Conservation (phyloP, 1,140 invertebrate genomes). For the Lordiphosa collinella region DNA sequence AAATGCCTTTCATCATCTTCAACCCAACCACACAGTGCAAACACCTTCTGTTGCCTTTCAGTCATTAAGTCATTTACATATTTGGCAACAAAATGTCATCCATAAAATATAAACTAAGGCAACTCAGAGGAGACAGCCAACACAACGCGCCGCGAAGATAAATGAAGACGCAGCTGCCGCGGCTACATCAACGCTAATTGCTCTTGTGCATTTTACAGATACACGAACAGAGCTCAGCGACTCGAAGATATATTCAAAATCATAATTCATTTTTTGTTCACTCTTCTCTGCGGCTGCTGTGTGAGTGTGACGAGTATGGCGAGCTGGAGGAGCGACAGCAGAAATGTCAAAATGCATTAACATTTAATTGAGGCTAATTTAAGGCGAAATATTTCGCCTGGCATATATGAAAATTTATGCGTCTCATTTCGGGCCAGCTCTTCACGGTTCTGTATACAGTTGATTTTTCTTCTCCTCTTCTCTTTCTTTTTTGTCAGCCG, state of each 20-base stretch:
- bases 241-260: slow-evolving; percentile 53
- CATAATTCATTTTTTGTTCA: slow-evolving; percentile 65
- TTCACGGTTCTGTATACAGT: slow-evolving; percentile 19
- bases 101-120: slow-evolving; percentile 53
- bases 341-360: slow-evolving; percentile 80
- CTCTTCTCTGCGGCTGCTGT: slow-evolving; percentile 1
- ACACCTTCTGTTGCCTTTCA: slow-evolving; percentile 37
- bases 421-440: slow-evolving; percentile 49
- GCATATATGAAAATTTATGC: slow-evolving; percentile 76
- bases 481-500: slow-evolving; percentile 32
- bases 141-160: slow-evolving; percentile 42
- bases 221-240: slow-evolving; percentile 15
- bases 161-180: slow-evolving; percentile 72
- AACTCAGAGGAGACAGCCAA: slow-evolving; percentile 25
- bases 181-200: slow-evolving; percentile 74
- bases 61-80: slow-evolving; percentile 65
- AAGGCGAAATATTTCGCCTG: slow-evolving; percentile 76
- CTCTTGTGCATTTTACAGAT: slow-evolving; percentile 61
- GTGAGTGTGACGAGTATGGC: slow-evolving; percentile 14
- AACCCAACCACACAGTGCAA: background rate
- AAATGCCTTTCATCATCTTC: slow-evolving; percentile 14
- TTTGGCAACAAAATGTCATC: slow-evolving; percentile 59
- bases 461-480: slow-evolving; percentile 13
- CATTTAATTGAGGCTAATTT: slow-evolving; percentile 80
- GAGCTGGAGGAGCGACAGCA: slow-evolving; percentile 27